Evolutionary conservation across 1,140 invertebrate species (phyloP), one percentile per base, ranked within the genome.

Genomic region (Megalopta genalis): DNA sequence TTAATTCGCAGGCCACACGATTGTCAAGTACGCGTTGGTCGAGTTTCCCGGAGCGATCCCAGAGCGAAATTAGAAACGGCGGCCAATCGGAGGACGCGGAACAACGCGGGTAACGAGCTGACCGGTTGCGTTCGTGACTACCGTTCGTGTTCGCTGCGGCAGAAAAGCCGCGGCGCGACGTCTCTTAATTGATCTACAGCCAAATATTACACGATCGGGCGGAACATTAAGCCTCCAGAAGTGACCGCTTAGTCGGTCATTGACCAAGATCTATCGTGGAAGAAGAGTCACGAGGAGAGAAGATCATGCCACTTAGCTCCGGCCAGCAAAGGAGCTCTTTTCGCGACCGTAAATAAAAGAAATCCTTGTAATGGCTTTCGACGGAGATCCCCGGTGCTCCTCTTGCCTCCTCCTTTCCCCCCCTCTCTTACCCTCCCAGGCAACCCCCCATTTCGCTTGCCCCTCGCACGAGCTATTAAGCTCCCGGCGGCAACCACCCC

Each of bases 291-390:
- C 67, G 74, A 75, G 81, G 83, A 86, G 81, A 83, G 77, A 80
- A 82, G 87, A 90, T 91, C 87, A 88, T 90, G 87, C 88, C 87
- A 90, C 90, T 90, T 85, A 88, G 89, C 88, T 37, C 42, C 83
- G 81, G 68, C 37, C 67, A 68, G 82, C 80, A 69, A 63, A 57
- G 75, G 79, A 88, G 88, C 79, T 86, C 87, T 90, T 87, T 88
- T 89, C 88, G 86, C 86, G 87, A 88, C 85, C 91, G 88, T 92
- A 93, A 93, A 93, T 93, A 93, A 93, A 92, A 93, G 90, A 93
- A 92, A 93, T 92, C 90, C 92, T 92, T 88, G 90, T 93, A 92
- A 93, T 92, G 88, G 88, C 89, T 91, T 90, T 91, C 87, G 88
- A 42, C 81, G 86, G 85, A 80, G 81, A 86, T 86, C 81, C 81